These are phyloP conservation scores for Pemphigus obesinymphae DNA, from an alignment of 1,140 invertebrate genomes.

Conservation along the genomic window DNA sequence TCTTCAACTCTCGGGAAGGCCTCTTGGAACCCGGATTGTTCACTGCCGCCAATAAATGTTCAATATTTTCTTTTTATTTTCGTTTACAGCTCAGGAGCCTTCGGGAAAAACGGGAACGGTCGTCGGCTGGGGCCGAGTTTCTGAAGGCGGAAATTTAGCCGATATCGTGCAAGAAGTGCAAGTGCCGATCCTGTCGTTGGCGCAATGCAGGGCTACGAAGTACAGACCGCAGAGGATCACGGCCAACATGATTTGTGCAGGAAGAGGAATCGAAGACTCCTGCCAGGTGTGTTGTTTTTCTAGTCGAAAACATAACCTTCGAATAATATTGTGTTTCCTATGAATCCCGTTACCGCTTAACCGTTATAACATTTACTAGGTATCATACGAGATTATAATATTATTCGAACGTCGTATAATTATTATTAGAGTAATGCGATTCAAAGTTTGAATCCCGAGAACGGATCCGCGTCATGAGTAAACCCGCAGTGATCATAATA, in stretches of 20 bases:
- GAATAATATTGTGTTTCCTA: too few species aligned
- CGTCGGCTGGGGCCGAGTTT: constrained; percentile 77
- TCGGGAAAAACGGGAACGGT: constrained; percentile 68
- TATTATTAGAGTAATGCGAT: too few species aligned
- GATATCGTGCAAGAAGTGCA: constrained; percentile 74
- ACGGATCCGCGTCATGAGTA: too few species aligned
- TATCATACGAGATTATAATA: too few species aligned
- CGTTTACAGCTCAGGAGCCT: constrained; percentile 59
- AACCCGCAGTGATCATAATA: too few species aligned
- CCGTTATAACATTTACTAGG: too few species aligned
- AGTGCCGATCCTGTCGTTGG: constrained; percentile 73
- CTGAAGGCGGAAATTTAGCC: constrained; percentile 73
- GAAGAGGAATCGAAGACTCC: constrained; percentile 71
- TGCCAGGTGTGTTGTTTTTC: constrained; percentile 57
- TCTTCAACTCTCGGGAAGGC: too few species aligned
- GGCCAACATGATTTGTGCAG: constrained; percentile 73
- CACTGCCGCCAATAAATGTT: not conserved
- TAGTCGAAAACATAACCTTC: too few species aligned
- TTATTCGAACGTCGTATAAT: too few species aligned
- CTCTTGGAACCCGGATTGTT: too few species aligned
- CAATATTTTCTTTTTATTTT: not conserved
- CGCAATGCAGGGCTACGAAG: constrained; percentile 74
- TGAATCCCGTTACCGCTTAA: too few species aligned
- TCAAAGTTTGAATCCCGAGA: too few species aligned
- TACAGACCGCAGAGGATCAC: constrained; percentile 75